These are phyloP conservation scores for Lysandra bellargus DNA, from an alignment of 2,888 invertebrate species.

Conservation along the genomic window DNA sequence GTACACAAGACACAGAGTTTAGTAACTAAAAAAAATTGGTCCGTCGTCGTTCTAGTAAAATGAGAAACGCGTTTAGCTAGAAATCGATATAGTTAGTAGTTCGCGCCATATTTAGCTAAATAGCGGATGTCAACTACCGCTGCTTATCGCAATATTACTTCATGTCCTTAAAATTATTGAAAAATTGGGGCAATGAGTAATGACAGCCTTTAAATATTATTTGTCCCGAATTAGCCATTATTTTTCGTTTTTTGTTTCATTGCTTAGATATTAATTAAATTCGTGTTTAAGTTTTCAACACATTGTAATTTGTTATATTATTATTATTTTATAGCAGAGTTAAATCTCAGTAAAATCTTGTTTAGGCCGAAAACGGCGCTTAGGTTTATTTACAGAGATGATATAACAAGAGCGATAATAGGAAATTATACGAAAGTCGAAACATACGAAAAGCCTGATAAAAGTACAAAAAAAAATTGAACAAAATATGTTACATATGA, in stretches of 20 bases:
- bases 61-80: neutral
- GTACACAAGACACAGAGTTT: neutral
- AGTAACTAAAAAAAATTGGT: neutral
- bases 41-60: slow-evolving; percentile 1
- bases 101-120: neutral
- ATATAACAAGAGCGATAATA: neutral
- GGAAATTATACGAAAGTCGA: neutral
- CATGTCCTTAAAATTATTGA: neutral
- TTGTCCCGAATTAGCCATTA: neutral
- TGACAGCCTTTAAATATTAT: neutral
- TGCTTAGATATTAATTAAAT: neutral
- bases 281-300: neutral
- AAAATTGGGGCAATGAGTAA: neutral
- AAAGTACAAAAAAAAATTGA: no score
- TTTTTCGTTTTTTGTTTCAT: neutral
- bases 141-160: neutral
- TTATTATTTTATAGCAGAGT: neutral
- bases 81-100: neutral
- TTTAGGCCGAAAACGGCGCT: neutral
- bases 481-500: no score
- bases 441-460: neutral
- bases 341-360: neutral
- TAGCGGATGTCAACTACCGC: slow-evolving; percentile 15
- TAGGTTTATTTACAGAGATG: neutral
- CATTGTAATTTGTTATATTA: neutral